Evolutionary conservation across 1,140 invertebrate species (phyloP).

Genomic region (Helicorthomorpha holstii): DNA sequence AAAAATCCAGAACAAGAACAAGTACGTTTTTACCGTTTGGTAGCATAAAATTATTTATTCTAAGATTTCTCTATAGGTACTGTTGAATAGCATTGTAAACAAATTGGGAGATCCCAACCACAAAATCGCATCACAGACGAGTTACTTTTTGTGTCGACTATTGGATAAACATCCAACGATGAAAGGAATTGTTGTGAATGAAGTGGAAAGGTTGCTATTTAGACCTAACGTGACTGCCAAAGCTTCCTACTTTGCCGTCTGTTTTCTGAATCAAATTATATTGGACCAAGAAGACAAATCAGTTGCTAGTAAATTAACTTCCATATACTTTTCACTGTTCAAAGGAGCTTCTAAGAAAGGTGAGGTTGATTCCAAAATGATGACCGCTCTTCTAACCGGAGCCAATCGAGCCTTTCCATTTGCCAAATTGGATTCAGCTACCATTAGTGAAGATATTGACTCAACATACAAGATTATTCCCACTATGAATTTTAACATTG

Average conservation of each 20-base stretch:
- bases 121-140: slow-evolving; percentile 69
- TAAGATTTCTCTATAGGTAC: slow-evolving; percentile 34
- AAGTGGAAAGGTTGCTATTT: slow-evolving; percentile 80
- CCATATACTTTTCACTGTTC: slow-evolving; percentile 91
- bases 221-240: slow-evolving; percentile 61
- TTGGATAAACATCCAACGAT: slow-evolving; percentile 78
- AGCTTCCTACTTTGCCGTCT: slow-evolving; percentile 86
- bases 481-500: slow-evolving; percentile 51
- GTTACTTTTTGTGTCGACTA: slow-evolving; percentile 68
- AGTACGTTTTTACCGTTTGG: slow-evolving; percentile 26
- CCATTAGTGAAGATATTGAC: slow-evolving; percentile 48
- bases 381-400: slow-evolving; percentile 74
- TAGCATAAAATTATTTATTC: slow-evolving; percentile 10
- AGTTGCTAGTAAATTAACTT: slow-evolving; percentile 62
- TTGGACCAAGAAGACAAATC: slow-evolving; percentile 49
- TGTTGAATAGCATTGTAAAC: slow-evolving; percentile 70
- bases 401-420: slow-evolving; percentile 75
- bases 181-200: slow-evolving; percentile 67
- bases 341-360: slow-evolving; percentile 80
- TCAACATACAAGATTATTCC: slow-evolving; percentile 82
- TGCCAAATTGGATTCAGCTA: slow-evolving; percentile 31
- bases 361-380: slow-evolving; percentile 77
- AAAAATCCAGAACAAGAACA: slow-evolving; percentile 77
- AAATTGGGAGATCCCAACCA: slow-evolving; percentile 86
- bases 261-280: slow-evolving; percentile 69